Conservation (phyloP, 2,797 vertebrate species). For the Columba guinea region DNA sequence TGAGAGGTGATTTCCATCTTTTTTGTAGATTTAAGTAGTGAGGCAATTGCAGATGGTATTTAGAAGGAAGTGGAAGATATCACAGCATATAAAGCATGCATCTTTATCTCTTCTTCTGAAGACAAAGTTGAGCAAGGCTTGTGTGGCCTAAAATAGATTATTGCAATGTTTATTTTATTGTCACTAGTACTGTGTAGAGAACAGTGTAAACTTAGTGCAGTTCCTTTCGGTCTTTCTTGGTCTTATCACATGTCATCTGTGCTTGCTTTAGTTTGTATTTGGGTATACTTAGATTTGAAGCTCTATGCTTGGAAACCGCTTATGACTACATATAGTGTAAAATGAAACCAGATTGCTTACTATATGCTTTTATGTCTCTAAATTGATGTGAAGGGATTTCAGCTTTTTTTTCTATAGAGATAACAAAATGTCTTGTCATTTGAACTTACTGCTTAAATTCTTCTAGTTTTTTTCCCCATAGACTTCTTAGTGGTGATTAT, state of each 20-base stretch:
- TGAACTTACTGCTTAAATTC: background rate
- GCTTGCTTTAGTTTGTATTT: background rate
- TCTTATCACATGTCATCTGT: accelerated
- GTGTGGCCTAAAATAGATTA: background rate
- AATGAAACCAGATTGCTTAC: background rate
- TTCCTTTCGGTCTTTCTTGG: background rate
- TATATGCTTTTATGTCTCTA: background rate
- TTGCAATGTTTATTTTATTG: background rate
- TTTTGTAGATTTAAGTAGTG: background rate
- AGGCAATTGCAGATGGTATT: background rate
- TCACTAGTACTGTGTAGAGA: background rate
- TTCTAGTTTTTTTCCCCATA: background rate
- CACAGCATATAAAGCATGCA: background rate
- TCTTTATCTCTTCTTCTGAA: background rate
- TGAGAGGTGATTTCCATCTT: background rate
- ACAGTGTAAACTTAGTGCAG: background rate
- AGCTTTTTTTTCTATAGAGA: background rate
- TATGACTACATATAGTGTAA: background rate
- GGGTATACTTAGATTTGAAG: background rate
- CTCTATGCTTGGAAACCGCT: background rate
- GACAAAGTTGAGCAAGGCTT: background rate
- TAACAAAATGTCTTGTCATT: background rate
- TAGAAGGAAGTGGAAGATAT: background rate
- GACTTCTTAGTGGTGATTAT: background rate
- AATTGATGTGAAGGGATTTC: background rate